phyloP scores from a whole-genome alignment of 1,140 invertebrate genomes.

The Galleria mellonella region DNA sequence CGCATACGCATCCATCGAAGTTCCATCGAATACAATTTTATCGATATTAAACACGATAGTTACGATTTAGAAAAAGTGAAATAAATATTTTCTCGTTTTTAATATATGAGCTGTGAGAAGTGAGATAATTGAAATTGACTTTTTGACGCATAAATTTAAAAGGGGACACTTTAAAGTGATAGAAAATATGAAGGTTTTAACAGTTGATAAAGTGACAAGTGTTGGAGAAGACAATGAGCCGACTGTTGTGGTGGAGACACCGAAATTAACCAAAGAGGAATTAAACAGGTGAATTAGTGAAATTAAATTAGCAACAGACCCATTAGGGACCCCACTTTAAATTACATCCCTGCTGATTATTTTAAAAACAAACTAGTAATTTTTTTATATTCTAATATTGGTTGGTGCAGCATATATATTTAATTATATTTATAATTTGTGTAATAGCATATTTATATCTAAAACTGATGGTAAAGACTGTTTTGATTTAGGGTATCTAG shows the following conservation, averaged over 20 bases:
- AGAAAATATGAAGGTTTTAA: slow-evolving; percentile 52
- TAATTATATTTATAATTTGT: too few relatives aligned
- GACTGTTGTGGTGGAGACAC: slow-evolving; percentile 32
- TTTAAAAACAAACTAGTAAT: too few relatives aligned
- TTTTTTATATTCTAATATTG: too few relatives aligned
- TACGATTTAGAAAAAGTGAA: slow-evolving; percentile 11
- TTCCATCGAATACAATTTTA: slow-evolving; percentile 2
- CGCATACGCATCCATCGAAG: slow-evolving; percentile 19
- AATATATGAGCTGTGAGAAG: slow-evolving; percentile 12
- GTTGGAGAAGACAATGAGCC: slow-evolving; percentile 52
- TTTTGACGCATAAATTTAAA: not conserved
- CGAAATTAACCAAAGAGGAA: slow-evolving; percentile 54
- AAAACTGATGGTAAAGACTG: too few relatives aligned
- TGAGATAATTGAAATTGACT: not conserved
- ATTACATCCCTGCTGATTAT: too few relatives aligned
- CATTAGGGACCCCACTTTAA: too few relatives aligned
- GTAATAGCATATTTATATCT: too few relatives aligned
- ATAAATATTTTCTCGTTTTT: not conserved
- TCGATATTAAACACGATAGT: slow-evolving; percentile 36
- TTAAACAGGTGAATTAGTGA: slow-evolving; percentile 51
- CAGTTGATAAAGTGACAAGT: slow-evolving; percentile 46
- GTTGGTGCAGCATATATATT: too few relatives aligned
- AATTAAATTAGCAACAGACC: not conserved
- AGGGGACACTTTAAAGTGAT: not conserved
- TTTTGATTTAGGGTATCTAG: too few relatives aligned